Base-by-base conservation (phyloP, 2,113 vertebrate species). In the Festucalex cinctus region DNA sequence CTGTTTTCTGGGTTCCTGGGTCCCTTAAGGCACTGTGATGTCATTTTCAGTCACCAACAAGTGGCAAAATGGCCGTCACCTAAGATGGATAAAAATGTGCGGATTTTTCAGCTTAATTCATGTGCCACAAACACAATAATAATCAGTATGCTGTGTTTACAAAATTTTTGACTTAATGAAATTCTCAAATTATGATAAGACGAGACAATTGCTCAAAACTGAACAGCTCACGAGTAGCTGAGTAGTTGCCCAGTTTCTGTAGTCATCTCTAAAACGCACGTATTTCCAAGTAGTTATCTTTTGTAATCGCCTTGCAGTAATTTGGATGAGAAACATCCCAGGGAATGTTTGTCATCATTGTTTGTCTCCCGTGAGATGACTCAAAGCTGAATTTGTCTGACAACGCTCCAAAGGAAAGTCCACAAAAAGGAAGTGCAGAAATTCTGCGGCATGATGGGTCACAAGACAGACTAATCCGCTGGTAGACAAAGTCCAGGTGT, bases 291-390 rank as follows among this genome's bases (percentile, higher is more conserved):
- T 54, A n/a, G 61, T 39, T 61, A 24, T 37, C 44, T 37, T 66
- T 68, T 58, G 5, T 24, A 37, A 63, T 37, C 0, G 39, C 20
- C 32, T 65, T 43, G 60, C 9, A 32, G 69, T 0, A 48, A 8
- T 63, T 39, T 5, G 68, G 3, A 9, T 64, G 26, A 66, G 39
- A 49, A 60, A 35, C 10, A 9, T 61, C 43, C 22, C 36, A 44
- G 13, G 63, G 48, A 24, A 48, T 41, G 20, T 72, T 60, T 71
- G 48, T 84, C 60, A 24, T 81, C 67, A 75, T 32, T 4, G 36
- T 76, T 72, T 70, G 67, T 78, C 73, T 83, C 36, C 35, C 43
- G 36, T 66, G 51, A 67, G 44, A 72, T 82, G 81, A 71, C 79
- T 84, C 78, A 75, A 4, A 63, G 56, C 76, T 65, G 69, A 75